Evolutionary conservation across 2,113 vertebrate species (phyloP).

Genomic region (Sciurus niger): DNA sequence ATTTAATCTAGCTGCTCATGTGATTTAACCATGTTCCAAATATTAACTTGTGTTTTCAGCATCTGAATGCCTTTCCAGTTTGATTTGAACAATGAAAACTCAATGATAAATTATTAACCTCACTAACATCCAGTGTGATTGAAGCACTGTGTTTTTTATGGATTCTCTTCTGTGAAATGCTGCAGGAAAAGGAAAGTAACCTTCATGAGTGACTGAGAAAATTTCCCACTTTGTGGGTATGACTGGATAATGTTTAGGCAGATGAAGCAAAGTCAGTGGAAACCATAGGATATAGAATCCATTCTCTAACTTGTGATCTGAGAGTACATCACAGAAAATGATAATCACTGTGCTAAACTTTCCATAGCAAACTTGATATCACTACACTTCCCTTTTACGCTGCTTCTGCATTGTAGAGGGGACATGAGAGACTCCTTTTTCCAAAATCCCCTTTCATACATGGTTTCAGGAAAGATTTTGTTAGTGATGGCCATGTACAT

Average conservation of each 20-base stretch:
- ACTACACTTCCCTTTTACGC: background rate
- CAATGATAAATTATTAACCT: background rate
- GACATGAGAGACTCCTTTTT: background rate
- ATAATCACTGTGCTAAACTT: background rate
- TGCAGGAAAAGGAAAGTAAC: background rate
- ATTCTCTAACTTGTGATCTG: constrained; percentile 26
- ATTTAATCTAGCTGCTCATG: background rate
- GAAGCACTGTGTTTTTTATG: background rate
- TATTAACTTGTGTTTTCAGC: constrained; percentile 46
- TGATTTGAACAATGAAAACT: background rate
- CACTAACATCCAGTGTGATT: background rate
- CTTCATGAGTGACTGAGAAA: background rate
- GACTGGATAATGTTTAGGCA: background rate
- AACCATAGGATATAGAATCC: background rate
- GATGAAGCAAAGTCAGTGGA: background rate
- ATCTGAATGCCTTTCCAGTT: background rate
- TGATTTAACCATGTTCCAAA: background rate
- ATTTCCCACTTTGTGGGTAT: background rate
- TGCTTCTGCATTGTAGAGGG: background rate
- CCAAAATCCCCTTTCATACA: background rate
- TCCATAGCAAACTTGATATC: background rate
- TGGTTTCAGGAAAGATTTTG: constrained; percentile 39
- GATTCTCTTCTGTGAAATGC: background rate
- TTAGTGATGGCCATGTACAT: background rate
- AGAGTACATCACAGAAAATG: background rate